Evolutionary conservation across 2,797 vertebrate species (phyloP).

Genomic region (Micrastur ruficollis): DNA sequence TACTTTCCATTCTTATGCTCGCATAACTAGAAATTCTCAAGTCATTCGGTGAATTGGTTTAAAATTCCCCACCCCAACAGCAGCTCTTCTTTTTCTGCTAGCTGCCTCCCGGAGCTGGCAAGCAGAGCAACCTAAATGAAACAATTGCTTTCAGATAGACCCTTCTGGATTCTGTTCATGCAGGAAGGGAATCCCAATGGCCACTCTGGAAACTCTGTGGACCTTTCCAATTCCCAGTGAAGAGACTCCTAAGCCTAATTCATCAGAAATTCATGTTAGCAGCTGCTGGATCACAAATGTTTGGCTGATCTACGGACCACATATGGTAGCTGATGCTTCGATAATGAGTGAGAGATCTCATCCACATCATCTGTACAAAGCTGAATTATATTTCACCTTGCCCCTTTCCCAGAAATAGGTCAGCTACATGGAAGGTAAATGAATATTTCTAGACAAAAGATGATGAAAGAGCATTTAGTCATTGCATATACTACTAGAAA

Average conservation of each 20-base stretch:
- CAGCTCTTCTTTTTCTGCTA: not conserved
- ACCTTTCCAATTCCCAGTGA: not conserved
- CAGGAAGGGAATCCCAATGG: not conserved
- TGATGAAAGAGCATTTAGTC: not conserved
- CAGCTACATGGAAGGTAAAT: not conserved
- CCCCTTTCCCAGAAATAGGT: not conserved
- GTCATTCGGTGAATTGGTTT: not conserved
- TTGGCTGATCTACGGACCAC: slow-evolving; percentile 51
- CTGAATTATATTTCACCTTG: slow-evolving; percentile 37
- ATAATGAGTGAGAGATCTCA: slow-evolving; percentile 35
- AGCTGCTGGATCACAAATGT: slow-evolving; percentile 51
- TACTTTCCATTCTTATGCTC: not conserved
- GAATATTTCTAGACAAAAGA: not conserved
- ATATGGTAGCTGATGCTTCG: slow-evolving; percentile 24
- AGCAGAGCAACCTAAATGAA: not conserved
- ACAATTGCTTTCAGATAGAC: not conserved
- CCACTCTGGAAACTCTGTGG: not conserved
- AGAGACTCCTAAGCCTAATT: slow-evolving; percentile 16
- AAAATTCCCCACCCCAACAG: not conserved
- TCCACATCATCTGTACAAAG: slow-evolving; percentile 5
- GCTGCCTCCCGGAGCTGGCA: not conserved
- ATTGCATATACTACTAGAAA: not conserved
- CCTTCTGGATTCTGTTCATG: not conserved
- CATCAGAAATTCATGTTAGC: slow-evolving; percentile 32
- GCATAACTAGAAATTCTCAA: not conserved